Base-by-base conservation (phyloP, 2,888 invertebrate species). In the Epinotia bilunana region DNA sequence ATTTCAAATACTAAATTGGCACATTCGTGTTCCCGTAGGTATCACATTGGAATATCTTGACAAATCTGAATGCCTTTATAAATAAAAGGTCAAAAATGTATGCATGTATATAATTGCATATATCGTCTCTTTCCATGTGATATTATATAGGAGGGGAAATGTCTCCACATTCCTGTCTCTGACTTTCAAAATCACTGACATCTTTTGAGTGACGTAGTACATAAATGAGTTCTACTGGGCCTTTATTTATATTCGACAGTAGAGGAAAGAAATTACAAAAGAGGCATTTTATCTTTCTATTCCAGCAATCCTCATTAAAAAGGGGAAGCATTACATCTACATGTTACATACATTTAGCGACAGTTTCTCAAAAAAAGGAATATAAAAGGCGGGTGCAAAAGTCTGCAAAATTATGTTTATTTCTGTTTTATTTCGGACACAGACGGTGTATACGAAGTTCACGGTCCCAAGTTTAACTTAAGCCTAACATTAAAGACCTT, bases 401-500 rank as follows among this genome's bases (percentile, higher is more conserved):
- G 43, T 49, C 46, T 16, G 20, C 39, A 57, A 53, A 72, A 55
- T 72, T 55, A 63, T 57, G 63, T 57, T 63, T 63, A 63, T 72
- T 63, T 63, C n/a, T 33, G 53, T 53, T 71, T 71, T 71, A 72
- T 63, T 72, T 55, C 43, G 53, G 62, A 53, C 55, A 55, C 39
- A n/a, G 16, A 12, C 23, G 55, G 4, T 5, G 16, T 13, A 9
- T 53, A 53, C n/a, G n/a, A 13, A 53, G n/a, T n/a, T 53, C 53
- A 13, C 5, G 49, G 1, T 53, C 53, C 13, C 62, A 33, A 49
- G 70, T 71, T 23, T 64, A 63, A 72, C 39, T 72, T 72, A 18
- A 63, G 55, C 39, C 43, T 6, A 43, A 63, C 63, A 72, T 63
- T 72, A 57, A 63, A 72, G 55, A 43, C 63, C 63, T 72, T 72